Evolutionary conservation across 1,140 invertebrate genomes (phyloP), one percentile per base, ranked within the genome.

Genomic region (Eurytemora carolleeae): DNA sequence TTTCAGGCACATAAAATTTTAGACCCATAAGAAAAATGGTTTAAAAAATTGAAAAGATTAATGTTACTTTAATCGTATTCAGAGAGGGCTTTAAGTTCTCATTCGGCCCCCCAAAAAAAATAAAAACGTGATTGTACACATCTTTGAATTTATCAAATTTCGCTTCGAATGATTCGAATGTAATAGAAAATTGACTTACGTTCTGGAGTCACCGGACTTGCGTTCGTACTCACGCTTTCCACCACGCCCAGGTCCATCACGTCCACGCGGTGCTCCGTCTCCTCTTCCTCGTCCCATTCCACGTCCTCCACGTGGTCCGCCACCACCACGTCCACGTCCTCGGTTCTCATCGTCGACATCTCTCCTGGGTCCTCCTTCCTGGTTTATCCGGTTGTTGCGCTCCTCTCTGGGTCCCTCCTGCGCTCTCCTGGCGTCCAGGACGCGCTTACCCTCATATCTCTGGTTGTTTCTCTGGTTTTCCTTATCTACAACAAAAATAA

Each of bases 201-300:
- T 92, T 77, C 86, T 90, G 70, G 94, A 89, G 59, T 86, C 90
- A 65, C 90, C 90, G 69, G 88, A 93, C 72, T 93, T 87, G 64
- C 91, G 80, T 74, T 95, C 91, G 73, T 87, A 95, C 75, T 95
- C 90, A 31, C 88, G 79, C 74, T 90, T 91, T 65, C 84, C 77
- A 65, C 83, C 80, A 65, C 82, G 81, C 64, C 76, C 75, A 69
- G 81, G 83, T 64, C 74, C 75, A 20, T 77, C 73, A 18, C 76
- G 67, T 15, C 70, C 69, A 59, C 75, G 74, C 24, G 65, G 64
- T 64, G 68, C 75, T 72, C 64, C 74, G 65, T 71, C 74, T 64
- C 77, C 58, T 58, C 73, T 68, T 52, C 72, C 69, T 44, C 71
- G 64, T 16, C 71, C 68, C 21, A 71, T 66, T n/a, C 71, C 69